These are phyloP conservation scores for Mugil cephalus DNA, from an alignment of 2,113 vertebrate genomes.

Conservation along the genomic window DNA sequence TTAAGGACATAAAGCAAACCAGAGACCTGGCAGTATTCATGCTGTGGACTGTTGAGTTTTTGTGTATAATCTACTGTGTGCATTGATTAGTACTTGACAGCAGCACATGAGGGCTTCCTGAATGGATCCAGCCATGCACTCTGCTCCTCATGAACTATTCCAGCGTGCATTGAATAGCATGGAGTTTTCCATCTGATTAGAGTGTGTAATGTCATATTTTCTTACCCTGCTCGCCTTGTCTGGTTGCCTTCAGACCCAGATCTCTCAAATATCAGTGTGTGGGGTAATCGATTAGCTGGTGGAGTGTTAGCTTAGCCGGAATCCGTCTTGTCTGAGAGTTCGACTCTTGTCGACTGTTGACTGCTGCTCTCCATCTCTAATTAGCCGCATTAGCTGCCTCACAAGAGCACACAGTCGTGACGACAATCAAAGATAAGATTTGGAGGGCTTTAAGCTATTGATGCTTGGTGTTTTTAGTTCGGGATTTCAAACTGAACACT, in stretches of 20 bases:
- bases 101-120: conserved; percentile 5
- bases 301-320: conserved; percentile 38
- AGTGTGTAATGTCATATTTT: background rate
- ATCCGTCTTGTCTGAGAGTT: conserved; percentile 20
- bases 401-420: conserved; percentile 24
- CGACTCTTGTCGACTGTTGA: conserved; percentile 29
- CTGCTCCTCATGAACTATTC: background rate
- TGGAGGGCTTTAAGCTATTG: conserved; percentile 32
- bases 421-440: conserved; percentile 47
- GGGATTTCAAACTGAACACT: conserved; percentile 13
- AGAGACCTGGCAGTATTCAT: too few relatives aligned
- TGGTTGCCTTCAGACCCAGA: background rate
- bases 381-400: conserved; percentile 49
- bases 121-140: background rate
- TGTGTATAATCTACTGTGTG: background rate
- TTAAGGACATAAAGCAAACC: too few relatives aligned
- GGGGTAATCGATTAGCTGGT: conserved; percentile 19
- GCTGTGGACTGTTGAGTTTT: background rate
- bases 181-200: background rate
- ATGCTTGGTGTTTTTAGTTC: conserved; percentile 26
- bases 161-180: too few relatives aligned
- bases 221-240: background rate
- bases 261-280: conserved; percentile 3
- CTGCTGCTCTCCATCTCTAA: conserved; percentile 39
- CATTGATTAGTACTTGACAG: background rate